Base-by-base conservation (phyloP, 2,797 vertebrate genomes). In the Hephaestus fuliginosus region DNA sequence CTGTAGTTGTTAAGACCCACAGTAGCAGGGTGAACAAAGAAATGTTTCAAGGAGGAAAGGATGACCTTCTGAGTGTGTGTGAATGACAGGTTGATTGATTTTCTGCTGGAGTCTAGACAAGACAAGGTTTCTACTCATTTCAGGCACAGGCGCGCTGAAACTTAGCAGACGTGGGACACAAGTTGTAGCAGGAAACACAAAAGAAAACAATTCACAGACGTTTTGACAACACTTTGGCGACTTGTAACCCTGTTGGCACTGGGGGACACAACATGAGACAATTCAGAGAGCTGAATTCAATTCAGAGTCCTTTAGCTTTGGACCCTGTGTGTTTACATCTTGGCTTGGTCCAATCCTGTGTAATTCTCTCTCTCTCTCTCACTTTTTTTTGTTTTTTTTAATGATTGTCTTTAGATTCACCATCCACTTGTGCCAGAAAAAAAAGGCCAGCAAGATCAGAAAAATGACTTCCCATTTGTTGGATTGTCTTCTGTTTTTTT, bases 331-430 rank as follows among this genome's bases (percentile, higher is more conserved):
- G 88, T 88, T 83, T 70, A 78, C 83, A 90, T 92, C 79, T 84
- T 70, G 48, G 86, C 88, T 92, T 89, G 84, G 84, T 93, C 88
- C 74, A 41, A 74, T 81, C 62, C 53, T 56, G 63, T 76, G 79
- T 76, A 87, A 76, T 73, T n/a, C n/a, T 88, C 70, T 82, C 77
- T 72, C 30, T 33, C 30, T 33, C 30, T 3, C 30, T 3, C 30
- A 3, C 30, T 33, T 33, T 33, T 33, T 33, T 63, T 76, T 90
- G 72, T 86, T 92, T 90, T 91, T 91, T 87, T 88, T 18, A 70
- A 89, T 96, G 95, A 96, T 96, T 96, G 96, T 96, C 96, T 96
- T 95, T 90, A 92, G 84, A 94, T 78, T 92, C 88, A 60, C 63
- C 67, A 57, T 84, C 76, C 66, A 58, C 68, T 83, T 70, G 48